Percentiles rank a stretch among this genome's conserved stretches.
Conservation (phyloP, 2,797 vertebrate genomes). For the Brotogeris chrysoptera region DNA sequence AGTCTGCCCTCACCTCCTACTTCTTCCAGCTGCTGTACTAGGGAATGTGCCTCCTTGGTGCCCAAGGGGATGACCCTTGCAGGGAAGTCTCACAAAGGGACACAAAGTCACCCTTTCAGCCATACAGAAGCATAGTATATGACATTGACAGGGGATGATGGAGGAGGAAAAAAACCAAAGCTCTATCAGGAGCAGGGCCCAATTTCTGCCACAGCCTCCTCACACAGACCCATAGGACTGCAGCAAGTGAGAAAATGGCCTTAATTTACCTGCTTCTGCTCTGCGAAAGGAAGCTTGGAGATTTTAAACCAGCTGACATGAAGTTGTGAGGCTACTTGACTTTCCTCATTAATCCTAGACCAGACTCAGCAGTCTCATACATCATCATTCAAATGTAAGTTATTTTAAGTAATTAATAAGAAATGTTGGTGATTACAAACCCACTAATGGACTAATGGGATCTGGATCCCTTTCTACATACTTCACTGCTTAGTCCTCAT, state of each 20-base stretch:
- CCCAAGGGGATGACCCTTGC: not conserved
- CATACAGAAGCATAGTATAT: not conserved
- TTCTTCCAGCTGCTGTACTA: not conserved
- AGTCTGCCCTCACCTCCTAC: not conserved
- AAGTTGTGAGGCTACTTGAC: not conserved
- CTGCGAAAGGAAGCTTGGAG: not conserved
- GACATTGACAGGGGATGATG: rapidly evolving
- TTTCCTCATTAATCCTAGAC: not conserved
- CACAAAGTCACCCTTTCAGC: not conserved
- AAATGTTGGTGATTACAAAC: not conserved
- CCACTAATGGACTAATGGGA: not conserved
- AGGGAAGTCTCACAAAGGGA: not conserved
- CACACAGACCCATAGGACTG: not conserved
- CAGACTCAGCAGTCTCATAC: not conserved
- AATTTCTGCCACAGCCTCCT: not conserved
- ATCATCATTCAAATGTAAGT: not conserved
- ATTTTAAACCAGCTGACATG: not conserved
- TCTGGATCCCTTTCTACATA: not conserved
- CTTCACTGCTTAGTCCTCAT: not conserved
- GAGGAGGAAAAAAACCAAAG: not conserved
- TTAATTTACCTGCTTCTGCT: not conserved
- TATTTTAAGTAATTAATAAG: not conserved
- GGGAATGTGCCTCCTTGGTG: rapidly evolving
- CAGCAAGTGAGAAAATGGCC: not conserved
- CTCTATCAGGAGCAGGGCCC: not conserved